Base-by-base conservation (phyloP, 2,113 vertebrate species). In the Salvelinus fontinalis region DNA sequence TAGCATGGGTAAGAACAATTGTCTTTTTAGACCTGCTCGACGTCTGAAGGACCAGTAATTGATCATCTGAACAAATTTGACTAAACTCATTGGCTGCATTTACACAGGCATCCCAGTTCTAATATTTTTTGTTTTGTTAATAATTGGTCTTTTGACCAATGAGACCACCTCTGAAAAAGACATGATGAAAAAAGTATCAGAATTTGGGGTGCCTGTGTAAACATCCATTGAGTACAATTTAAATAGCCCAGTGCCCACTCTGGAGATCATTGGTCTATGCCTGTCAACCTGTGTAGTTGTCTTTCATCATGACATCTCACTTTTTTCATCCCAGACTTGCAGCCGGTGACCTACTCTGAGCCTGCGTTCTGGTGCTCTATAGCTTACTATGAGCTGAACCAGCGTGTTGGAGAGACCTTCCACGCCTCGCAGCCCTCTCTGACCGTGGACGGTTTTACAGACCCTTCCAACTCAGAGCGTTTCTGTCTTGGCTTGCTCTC, bases 301-400 rank as follows among this genome's bases (percentile, higher is more conserved):
- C 49, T 44, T 44, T 44, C 8, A 11, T 44, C 39, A 9, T 13
- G 16, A 13, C 60, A 14, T 70, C 59, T 48, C 75, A 54, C 68
- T 12, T 3, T n/a, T 22, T 1, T 2, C 2, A 2, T 9, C 39
- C n/a, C 83, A 98, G 97, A 99, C 88, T 93, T 99, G 78, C 97
- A 99, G 82, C 97, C 97, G 0, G 97, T 99, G 76, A 98, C 97
- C 81, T 99, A 99, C 84, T 98, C 96, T 0, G 97, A 99, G 84
- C 98, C 98, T 73, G 97, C 97, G 0, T 99, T 99, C 91, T 99
- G 98, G 98, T 99, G 97, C 90, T 99, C 97, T 22, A 99, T 99
- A 95, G 97, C 97, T 1, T 99, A 99, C 91, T 99, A 99, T 6
- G 98, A 99, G 90, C 89, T 99, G 68, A 99, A 99, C 92, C 98